Conservation (phyloP, 2,888 invertebrate species). For the Dicyrtomina minuta region DNA sequence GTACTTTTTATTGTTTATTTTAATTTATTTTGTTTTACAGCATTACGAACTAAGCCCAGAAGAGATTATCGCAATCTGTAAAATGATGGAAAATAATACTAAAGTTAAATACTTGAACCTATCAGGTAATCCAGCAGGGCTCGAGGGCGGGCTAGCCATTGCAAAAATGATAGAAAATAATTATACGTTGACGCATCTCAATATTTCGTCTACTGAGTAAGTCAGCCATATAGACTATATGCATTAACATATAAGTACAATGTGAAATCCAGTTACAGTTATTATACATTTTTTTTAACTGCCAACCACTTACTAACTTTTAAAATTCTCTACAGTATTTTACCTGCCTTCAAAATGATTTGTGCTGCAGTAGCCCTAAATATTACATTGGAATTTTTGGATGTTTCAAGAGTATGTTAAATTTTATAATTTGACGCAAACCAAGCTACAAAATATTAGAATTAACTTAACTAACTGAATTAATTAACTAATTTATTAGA, state of each 20-base stretch:
- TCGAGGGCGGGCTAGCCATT: slow-evolving; percentile 42
- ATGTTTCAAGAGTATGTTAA: slow-evolving; percentile 25
- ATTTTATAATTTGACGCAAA: too few species aligned
- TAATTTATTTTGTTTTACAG: slow-evolving; percentile 27
- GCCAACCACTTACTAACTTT: neutral
- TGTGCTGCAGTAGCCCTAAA: slow-evolving; percentile 29
- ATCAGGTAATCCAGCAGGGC: slow-evolving; percentile 42
- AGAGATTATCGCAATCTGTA: slow-evolving; percentile 55
- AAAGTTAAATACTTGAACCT: slow-evolving; percentile 55
- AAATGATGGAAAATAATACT: slow-evolving; percentile 56
- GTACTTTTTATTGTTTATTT: neutral
- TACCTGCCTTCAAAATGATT: slow-evolving; percentile 28
- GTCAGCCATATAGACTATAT: neutral
- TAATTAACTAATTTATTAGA: slow-evolving; percentile 59
- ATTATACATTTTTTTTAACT: neutral
- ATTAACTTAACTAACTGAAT: too few species aligned
- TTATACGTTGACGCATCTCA: slow-evolving; percentile 35
- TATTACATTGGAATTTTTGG: slow-evolving; percentile 21
- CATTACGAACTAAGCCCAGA: slow-evolving; percentile 39
- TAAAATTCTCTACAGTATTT: slow-evolving; percentile 11
- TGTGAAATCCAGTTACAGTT: neutral
- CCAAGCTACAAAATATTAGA: too few species aligned
- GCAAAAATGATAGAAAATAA: slow-evolving; percentile 46
- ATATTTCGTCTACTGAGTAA: slow-evolving; percentile 45
- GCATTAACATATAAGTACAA: too few species aligned